Evolutionary conservation across 1,140 invertebrate genomes (phyloP).

Genomic region (Leucophenga varia): DNA sequence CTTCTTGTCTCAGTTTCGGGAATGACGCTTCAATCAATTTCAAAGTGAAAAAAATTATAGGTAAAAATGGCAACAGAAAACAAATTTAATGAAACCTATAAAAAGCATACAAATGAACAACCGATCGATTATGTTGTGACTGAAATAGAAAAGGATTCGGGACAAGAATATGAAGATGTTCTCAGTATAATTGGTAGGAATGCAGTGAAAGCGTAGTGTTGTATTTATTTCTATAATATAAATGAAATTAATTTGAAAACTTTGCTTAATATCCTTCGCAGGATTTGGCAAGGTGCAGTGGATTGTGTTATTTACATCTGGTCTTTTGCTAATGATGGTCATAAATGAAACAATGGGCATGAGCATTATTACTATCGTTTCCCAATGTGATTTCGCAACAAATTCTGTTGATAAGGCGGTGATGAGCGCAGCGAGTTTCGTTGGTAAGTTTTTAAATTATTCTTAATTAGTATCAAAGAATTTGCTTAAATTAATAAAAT

Average conservation of each 20-base stretch:
- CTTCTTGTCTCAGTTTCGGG: slow-evolving; percentile 24
- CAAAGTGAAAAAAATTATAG: background rate
- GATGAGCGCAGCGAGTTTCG: slow-evolving; percentile 47
- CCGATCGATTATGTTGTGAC: too few relatives aligned
- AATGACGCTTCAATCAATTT: slow-evolving; percentile 14
- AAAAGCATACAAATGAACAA: too few relatives aligned
- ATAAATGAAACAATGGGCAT: slow-evolving; percentile 53
- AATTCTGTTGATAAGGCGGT: slow-evolving; percentile 49
- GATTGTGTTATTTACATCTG: slow-evolving; percentile 36
- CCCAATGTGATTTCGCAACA: slow-evolving; percentile 56
- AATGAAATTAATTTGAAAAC: background rate
- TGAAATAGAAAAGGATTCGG: slow-evolving; percentile 7
- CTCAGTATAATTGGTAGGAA: slow-evolving; percentile 32
- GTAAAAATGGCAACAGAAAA: slow-evolving; percentile 18
- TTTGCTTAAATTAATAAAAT: too few relatives aligned
- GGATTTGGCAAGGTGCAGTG: slow-evolving; percentile 43
- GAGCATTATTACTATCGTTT: slow-evolving; percentile 49
- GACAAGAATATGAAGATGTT: slow-evolving; percentile 39
- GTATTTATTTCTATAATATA: background rate
- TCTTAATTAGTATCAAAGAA: too few relatives aligned
- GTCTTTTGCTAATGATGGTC: slow-evolving; percentile 46
- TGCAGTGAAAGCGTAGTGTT: background rate
- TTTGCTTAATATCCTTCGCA: slow-evolving; percentile 3
- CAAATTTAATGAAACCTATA: too few relatives aligned
- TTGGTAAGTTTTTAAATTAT: slow-evolving; percentile 30